Percentiles rank a stretch among this genome's conserved stretches.
Conservation (phyloP, 2,113 vertebrate genomes). For the Phyllopteryx taeniolatus region DNA sequence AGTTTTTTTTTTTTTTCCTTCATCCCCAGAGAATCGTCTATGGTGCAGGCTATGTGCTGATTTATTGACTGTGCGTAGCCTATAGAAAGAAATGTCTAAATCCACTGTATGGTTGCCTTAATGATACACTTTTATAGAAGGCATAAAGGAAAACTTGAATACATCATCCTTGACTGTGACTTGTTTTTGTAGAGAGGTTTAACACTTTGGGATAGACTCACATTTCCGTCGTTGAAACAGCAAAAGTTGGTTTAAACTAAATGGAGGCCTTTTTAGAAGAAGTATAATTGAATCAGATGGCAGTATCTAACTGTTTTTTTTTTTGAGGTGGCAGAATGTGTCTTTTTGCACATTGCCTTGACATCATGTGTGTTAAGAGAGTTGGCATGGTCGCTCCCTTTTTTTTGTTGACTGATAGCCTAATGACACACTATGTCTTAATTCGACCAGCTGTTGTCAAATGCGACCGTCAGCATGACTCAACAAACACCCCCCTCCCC, state of each 20-base stretch:
- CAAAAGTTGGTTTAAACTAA: background rate
- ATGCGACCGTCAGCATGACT: constrained; percentile 85
- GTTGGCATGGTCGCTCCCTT: background rate
- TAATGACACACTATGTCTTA: constrained; percentile 63
- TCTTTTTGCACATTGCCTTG: background rate
- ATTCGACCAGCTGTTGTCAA: constrained; percentile 83
- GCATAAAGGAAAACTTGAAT: constrained; percentile 83
- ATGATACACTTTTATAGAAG: constrained; percentile 90
- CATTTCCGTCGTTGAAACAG: background rate
- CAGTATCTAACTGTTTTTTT: background rate
- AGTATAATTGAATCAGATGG: background rate
- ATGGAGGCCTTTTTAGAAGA: background rate
- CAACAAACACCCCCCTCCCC: constrained; percentile 50
- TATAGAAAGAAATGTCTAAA: constrained; percentile 84
- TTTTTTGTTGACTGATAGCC: constrained; percentile 33
- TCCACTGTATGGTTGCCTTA: constrained; percentile 88
- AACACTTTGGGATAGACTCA: background rate
- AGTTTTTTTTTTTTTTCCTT: constrained; percentile 66
- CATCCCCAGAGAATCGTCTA: constrained; percentile 76
- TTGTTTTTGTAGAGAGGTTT: constrained; percentile 17
- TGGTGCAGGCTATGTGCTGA: constrained; percentile 83
- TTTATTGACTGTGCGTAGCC: constrained; percentile 82
- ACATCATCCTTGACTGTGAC: constrained; percentile 73
- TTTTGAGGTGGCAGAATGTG: background rate
- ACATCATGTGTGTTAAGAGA: background rate